Evolutionary conservation across 2,113 vertebrate genomes (phyloP), one percentile per base, ranked within the genome.

Genomic region (Genyomyrus donnyi): DNA sequence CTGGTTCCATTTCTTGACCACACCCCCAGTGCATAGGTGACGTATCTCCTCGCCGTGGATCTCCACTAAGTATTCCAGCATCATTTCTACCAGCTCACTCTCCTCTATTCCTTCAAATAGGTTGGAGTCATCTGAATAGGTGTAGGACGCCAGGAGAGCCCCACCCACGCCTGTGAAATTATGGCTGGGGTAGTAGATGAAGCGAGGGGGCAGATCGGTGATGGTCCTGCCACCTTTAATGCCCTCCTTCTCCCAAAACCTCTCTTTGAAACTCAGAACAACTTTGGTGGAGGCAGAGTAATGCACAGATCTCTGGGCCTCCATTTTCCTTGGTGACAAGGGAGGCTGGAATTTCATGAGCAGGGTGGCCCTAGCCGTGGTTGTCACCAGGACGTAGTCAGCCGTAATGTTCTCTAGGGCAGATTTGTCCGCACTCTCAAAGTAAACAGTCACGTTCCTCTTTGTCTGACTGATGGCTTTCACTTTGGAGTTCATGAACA

Each of bases 131-230:
- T 95, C 93, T 0, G 93, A 97, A 93, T 93, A 92, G 0, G 97
- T 97, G 93, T 97, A 97, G 85, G 97, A 98, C 0, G 97, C 97
- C 91, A 98, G 88, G 2, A 98, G 86, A 3, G 94, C 92, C 0
- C 97, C 95, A 0, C 94, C 87, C 0, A 90, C 86, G 0, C 93
- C 93, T 0, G 94, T 91, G 90, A 97, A 95, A 86, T 90, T 93
- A 93, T 97, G 97, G 91, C 95, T 98, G 74, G 97, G 97, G 93
- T 97, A 98, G 93, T 96, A 94, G 91, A 98, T 95, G 88, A 96
- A 96, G 3, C 96, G 95, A 0, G 96, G 96, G 0, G 96, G 96
- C 0, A 91, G 91, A 92, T 97, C 96, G 0, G 97, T 97, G 94
- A 95, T 45, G 62, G 96, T 97, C 2, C 93, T 95, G 0, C 97